These are phyloP conservation scores for Furnarius figulus DNA, from an alignment of 2,113 vertebrate species.

Conservation along the genomic window DNA sequence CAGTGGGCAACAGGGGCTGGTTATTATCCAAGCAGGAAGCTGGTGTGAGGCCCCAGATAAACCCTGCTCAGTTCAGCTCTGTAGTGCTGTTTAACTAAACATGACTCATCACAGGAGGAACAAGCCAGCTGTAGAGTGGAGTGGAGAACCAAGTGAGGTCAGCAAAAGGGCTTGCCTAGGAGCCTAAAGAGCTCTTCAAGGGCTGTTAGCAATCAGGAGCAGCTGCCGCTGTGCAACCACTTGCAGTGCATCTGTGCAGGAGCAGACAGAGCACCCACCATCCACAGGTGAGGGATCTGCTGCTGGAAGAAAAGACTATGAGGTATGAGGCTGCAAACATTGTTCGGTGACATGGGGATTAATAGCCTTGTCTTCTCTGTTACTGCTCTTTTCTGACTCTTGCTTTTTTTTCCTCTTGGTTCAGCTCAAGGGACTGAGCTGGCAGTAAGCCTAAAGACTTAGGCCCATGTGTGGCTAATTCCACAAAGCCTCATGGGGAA, in stretches of 20 bases:
- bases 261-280: neutral
- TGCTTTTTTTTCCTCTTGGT: neutral
- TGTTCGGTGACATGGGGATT: rapidly evolving
- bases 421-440: neutral
- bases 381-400: neutral
- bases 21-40: neutral
- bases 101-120: neutral
- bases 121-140: neutral
- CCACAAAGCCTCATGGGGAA: neutral
- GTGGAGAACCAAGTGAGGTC: neutral
- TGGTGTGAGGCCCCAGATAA: neutral
- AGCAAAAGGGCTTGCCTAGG: neutral
- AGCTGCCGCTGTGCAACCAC: neutral
- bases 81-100: neutral
- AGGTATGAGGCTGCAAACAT: neutral
- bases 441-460: neutral
- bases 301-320: neutral
- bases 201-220: neutral
- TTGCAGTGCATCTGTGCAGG: neutral
- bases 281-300: neutral
- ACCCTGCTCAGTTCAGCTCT: neutral
- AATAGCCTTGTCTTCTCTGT: neutral
- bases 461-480: neutral
- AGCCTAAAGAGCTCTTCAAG: neutral
- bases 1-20: neutral